Evolutionary conservation across 2,797 vertebrate genomes (phyloP), one percentile per base, ranked within the genome.

Genomic region (Xenentodon cancila): DNA sequence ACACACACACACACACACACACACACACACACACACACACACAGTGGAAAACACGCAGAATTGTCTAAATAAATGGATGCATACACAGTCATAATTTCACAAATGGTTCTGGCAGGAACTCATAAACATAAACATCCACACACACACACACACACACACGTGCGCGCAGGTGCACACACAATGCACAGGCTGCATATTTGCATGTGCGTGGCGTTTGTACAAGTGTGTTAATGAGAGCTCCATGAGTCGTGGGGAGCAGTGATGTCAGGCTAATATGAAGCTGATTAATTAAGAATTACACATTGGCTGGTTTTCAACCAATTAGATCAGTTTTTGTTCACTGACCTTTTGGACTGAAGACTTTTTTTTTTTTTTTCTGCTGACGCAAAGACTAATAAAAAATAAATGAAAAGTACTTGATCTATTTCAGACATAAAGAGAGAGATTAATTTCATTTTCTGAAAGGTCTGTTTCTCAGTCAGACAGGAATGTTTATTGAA

Each of bases 221-320:
- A 6, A 48, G 40, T 47, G 56, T 49, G 56, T 53, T 45, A 51
- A 59, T 60, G 5, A 55, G 67, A 68, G 55, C 54, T 68, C 46
- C 16, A 50, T 42, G 64, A 73, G 73, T 50, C 42, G 51, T 44
- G 48, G 20, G 57, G 68, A 75, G 87, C 77, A 58, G 63, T 44
- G n/a, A 15, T 25, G 71, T 84, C 84, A 75, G 62, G 56, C 55
- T 85, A 88, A 92, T 83, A 81, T 70, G 75, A 78, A 78, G 67
- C 78, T 89, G 85, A 89, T 90, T 87, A 80, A 88, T 89, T 84
- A 53, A 84, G 88, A 85, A 87, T 85, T 83, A 87, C 85, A 81
- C 81, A 74, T 57, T 20, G 53, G 67, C 45, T 57, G 37, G 59
- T 76, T 85, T 79, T 77, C 75, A 82, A 82, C 73, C 72, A 87